Conservation (phyloP, 2,888 invertebrate genomes). For the Rugalucina vietnamica region DNA sequence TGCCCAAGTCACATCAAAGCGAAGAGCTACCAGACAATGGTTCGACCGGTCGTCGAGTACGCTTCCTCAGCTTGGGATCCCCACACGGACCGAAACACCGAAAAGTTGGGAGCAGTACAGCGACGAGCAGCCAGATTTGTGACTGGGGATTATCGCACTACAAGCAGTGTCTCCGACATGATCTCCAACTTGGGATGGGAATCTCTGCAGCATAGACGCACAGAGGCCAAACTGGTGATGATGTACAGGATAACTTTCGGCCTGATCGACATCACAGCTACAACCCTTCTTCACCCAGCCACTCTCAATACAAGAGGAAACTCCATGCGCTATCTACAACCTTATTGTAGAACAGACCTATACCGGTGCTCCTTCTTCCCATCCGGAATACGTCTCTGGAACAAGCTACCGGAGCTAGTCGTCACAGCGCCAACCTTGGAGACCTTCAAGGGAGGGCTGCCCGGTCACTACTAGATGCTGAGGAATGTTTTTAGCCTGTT, state of each 20-base stretch:
- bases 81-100: not conserved
- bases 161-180: slow-evolving; percentile 24
- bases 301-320: not conserved
- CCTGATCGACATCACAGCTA: slow-evolving; percentile 28
- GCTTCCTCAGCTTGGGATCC: slow-evolving; percentile 18
- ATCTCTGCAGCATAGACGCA: slow-evolving; percentile 11
- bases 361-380: slow-evolving; percentile 16
- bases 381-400: not conserved
- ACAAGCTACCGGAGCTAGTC: not conserved
- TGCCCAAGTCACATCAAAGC: slow-evolving; percentile 1
- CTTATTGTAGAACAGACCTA: slow-evolving; percentile 24
- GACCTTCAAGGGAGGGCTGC: not conserved
- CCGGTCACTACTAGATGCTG: not conserved
- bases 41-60: not conserved
- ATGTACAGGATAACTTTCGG: slow-evolving; percentile 27
- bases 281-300: slow-evolving; percentile 2
- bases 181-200: slow-evolving; percentile 9
- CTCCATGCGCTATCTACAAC: not conserved
- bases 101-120: slow-evolving; percentile 16
- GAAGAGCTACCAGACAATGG: slow-evolving; percentile 1
- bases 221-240: slow-evolving; percentile 21
- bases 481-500: not conserved
- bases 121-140: slow-evolving; percentile 21
- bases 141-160: slow-evolving; percentile 27
- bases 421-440: not conserved